Evolutionary conservation across 1,140 invertebrate genomes (phyloP).

Genomic region (Drosophila gunungcola): DNA sequence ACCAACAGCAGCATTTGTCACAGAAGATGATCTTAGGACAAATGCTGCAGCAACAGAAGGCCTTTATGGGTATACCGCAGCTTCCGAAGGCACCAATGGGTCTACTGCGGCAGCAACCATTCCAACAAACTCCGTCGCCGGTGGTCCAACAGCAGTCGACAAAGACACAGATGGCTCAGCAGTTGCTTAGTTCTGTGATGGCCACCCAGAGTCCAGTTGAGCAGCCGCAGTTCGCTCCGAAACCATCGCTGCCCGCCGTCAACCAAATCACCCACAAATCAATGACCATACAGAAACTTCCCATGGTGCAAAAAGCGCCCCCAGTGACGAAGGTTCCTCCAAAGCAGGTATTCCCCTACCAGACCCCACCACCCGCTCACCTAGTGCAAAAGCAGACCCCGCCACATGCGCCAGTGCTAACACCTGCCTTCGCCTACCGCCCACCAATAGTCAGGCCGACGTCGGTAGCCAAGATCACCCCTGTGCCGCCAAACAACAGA

Average conservation of each 20-base stretch:
- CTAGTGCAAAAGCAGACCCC: slow-evolving; percentile 12
- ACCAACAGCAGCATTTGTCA: slow-evolving; percentile 5
- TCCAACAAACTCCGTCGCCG: slow-evolving; percentile 3
- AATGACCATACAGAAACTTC: slow-evolving; percentile 41
- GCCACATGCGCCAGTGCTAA: neutral
- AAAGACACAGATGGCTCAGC: neutral
- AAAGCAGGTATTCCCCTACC: slow-evolving; percentile 8
- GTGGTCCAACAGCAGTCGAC: neutral
- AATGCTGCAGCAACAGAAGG: slow-evolving; percentile 17
- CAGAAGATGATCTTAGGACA: neutral
- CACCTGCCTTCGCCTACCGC: neutral
- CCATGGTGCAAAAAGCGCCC: slow-evolving; percentile 18
- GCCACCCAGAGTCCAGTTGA: neutral
- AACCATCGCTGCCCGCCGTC: neutral
- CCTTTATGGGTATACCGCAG: neutral
- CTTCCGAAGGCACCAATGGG: neutral
- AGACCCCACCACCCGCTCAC: slow-evolving; percentile 28
- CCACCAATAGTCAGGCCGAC: slow-evolving; percentile 6
- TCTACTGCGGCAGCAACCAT: neutral
- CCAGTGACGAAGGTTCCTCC: neutral
- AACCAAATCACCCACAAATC: slow-evolving; percentile 42
- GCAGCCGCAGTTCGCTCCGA: neutral
- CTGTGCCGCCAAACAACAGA: slow-evolving; percentile 20
- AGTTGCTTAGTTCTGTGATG: slow-evolving; percentile 15
- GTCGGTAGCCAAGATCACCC: slow-evolving; percentile 34